These are phyloP conservation scores for Cotesia congregata DNA, from an alignment of 2,888 invertebrate genomes.

Conservation along the genomic window DNA sequence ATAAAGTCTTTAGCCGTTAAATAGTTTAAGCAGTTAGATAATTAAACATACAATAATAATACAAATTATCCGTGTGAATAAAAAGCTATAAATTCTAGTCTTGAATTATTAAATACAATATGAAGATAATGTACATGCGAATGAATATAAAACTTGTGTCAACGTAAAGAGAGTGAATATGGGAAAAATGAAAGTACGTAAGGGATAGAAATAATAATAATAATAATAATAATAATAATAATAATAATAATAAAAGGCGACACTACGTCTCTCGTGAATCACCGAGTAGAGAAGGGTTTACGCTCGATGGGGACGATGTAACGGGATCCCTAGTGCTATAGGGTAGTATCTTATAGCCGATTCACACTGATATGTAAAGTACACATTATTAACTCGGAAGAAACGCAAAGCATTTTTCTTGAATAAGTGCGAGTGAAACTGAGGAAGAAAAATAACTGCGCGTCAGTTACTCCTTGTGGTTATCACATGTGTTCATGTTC, in stretches of 20 bases:
- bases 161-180: constrained; percentile 32
- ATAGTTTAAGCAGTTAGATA: not conserved
- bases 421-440: constrained; percentile 28
- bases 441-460: constrained; percentile 24
- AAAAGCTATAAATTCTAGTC: not conserved
- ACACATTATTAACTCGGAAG: not conserved
- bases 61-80: not conserved
- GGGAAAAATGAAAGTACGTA: constrained; percentile 29
- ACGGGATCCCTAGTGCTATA: constrained; percentile 38
- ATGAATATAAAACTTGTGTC: constrained; percentile 36
- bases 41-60: not conserved
- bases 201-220: constrained; percentile 23
- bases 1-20: not conserved
- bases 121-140: not conserved
- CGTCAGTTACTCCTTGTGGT: constrained; percentile 10
- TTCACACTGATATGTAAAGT: constrained; percentile 20
- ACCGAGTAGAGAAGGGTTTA: constrained; percentile 37
- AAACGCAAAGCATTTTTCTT: constrained; percentile 32
- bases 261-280: constrained; percentile 41
- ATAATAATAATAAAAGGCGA: constrained; percentile 23
- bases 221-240: too few species aligned
- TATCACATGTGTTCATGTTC: constrained; percentile 1
- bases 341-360: constrained; percentile 20
- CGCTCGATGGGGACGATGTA: constrained; percentile 38
- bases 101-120: not conserved